These are phyloP conservation scores for Pyrrhosoma nymphula DNA, from an alignment of 2,888 invertebrate species.

Conservation along the genomic window DNA sequence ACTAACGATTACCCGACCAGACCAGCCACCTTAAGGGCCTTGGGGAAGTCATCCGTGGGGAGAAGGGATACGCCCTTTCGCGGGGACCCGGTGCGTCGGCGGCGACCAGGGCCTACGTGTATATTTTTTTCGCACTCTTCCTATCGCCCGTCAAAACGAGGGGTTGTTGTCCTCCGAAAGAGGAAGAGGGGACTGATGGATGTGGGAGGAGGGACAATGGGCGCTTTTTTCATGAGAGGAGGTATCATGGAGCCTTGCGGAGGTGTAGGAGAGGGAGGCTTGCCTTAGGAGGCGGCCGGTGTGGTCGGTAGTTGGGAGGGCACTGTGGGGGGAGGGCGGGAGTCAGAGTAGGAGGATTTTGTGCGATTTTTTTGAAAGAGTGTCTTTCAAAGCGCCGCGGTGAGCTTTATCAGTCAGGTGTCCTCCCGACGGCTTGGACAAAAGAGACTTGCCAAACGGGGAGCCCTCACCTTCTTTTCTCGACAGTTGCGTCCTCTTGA, in stretches of 20 bases:
- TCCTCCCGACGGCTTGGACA: not conserved
- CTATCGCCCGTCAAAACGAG: not conserved
- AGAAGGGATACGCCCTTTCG: too few relatives aligned
- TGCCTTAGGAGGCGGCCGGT: not conserved
- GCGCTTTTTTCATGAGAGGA: not conserved
- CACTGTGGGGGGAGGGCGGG: too few relatives aligned
- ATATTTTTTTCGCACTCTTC: not conserved
- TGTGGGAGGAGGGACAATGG: conserved; percentile 4
- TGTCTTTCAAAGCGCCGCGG: not conserved
- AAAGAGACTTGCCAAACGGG: not conserved
- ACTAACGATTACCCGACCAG: too few relatives aligned
- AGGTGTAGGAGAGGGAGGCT: not conserved
- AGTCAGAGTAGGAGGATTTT: conserved; percentile 5
- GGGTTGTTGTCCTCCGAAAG: not conserved
- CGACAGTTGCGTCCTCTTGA: not conserved
- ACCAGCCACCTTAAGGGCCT: too few relatives aligned
- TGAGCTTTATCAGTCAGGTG: not conserved
- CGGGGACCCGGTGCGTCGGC: not conserved
- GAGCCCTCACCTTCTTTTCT: not conserved
- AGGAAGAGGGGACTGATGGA: not conserved
- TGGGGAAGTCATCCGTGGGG: too few relatives aligned
- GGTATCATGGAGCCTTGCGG: not conserved
- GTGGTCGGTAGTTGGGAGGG: not conserved
- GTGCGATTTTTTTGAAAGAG: not conserved
- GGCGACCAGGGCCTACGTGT: not conserved